Evolutionary conservation across 1,140 invertebrate genomes (phyloP), one percentile per base, ranked within the genome.

Genomic region (Anadara kagoshimensis): DNA sequence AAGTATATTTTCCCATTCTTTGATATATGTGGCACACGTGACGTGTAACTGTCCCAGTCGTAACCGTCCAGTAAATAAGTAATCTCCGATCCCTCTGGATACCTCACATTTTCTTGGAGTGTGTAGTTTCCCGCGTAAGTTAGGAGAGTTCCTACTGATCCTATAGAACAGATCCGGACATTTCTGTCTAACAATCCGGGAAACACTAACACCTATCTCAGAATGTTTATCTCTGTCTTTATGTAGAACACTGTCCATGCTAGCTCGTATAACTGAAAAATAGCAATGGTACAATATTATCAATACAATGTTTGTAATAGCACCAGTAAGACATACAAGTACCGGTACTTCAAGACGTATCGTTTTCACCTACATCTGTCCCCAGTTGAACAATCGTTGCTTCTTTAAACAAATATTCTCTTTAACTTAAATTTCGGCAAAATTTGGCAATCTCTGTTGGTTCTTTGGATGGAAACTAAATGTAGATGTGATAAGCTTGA

Each of bases 21-120:
- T 91, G 5, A 93, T 83, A 69, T 93, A 90, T 0, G 94, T 94
- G 0, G 94, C 94, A 81, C 95, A 95, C 0, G 91, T 91, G 20
- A 95, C 85, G 1, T 92, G 90, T n/a, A 94, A 89, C 45, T 93
- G 91, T 3, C 93, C 94, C 12, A 96, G 90, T 74, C 93, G 91
- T 69, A 93, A 90, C 66, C 93, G 90, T 16, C 94, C 94, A 91
- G 95, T 94, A 85, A 95, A 93, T 44, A 95, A 91, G 89, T 95
- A 95, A 87, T 94, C 93, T 0, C 94, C 94, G 10, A 91, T 88
- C 10, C 94, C 94, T 36, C 92, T 91, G 43, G 91, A 88, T 20
- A 93, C 93, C 10, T 93, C 93, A 84, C 94, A 95, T 62, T 91
- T 90, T 14, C 92, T 90, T 0, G 93, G 90, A 44, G 94, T 91